phyloP scores from a whole-genome alignment of 2,888 invertebrate species.

The Gnatocerus cornutus region DNA sequence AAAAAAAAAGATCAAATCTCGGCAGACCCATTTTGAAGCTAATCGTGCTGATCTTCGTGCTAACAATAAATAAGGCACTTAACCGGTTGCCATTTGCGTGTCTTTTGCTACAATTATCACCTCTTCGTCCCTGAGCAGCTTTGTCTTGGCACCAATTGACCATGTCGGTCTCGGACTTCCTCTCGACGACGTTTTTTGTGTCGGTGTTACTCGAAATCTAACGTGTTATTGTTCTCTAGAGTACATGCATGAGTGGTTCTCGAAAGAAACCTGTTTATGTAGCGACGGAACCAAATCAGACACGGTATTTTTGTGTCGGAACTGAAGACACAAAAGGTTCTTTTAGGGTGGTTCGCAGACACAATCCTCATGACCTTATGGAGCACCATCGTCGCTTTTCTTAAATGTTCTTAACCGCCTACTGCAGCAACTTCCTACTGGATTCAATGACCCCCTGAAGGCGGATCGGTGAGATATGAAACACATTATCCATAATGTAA shows the following conservation, averaged over 20 bases:
- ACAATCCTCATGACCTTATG: slow-evolving; percentile 4
- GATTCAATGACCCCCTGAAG: slow-evolving; percentile 64
- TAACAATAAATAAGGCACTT: neutral
- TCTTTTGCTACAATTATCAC: slow-evolving; percentile 4
- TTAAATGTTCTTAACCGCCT: slow-evolving; percentile 55
- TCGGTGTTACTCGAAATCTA: slow-evolving; percentile 38
- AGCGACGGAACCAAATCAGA: slow-evolving; percentile 54
- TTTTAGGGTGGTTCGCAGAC: neutral
- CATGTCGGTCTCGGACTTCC: slow-evolving; percentile 29
- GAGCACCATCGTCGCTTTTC: slow-evolving; percentile 26
- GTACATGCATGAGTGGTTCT: slow-evolving; percentile 50
- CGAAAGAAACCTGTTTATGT: slow-evolving; percentile 52
- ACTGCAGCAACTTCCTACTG: slow-evolving; percentile 62
- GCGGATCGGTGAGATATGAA: slow-evolving; percentile 52
- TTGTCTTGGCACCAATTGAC: slow-evolving; percentile 34
- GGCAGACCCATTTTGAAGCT: too few relatives aligned
- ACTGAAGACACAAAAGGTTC: slow-evolving; percentile 1
- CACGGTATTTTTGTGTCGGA: slow-evolving; percentile 42
- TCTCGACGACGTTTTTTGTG: slow-evolving; percentile 31
- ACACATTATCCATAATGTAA: slow-evolving; percentile 53
- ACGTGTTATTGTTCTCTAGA: slow-evolving; percentile 43
- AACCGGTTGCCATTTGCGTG: slow-evolving; percentile 3
- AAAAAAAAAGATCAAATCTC: too few relatives aligned
- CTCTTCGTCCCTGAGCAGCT: slow-evolving; percentile 6
- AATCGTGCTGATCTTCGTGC: neutral